Percentiles rank a stretch among this genome's conserved stretches.
phyloP scores from a whole-genome alignment of 2,797 vertebrate genomes.

The Galagoides demidoff region DNA sequence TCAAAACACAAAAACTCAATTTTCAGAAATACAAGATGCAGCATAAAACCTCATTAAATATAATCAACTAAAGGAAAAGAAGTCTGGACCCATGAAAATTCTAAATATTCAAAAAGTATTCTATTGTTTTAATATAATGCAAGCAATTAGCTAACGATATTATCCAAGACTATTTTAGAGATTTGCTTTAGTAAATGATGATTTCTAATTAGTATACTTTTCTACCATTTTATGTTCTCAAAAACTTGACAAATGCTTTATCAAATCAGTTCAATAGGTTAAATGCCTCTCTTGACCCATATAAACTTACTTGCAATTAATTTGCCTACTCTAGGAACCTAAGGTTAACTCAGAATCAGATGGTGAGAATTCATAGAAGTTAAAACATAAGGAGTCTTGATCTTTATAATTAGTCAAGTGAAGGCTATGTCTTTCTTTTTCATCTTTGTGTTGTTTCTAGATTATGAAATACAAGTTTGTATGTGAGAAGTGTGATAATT shows the following conservation, averaged over 20 bases:
- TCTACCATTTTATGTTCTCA: neutral
- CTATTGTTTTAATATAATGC: neutral
- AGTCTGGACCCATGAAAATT: slow-evolving; percentile 14
- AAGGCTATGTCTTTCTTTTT: neutral
- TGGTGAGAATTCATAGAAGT: neutral
- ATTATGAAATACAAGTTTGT: neutral
- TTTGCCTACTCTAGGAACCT: neutral
- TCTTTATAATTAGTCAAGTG: neutral
- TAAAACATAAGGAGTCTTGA: neutral
- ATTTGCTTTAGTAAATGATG: neutral
- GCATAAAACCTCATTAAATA: slow-evolving; percentile 18
- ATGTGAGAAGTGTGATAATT: neutral
- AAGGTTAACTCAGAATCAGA: slow-evolving; percentile 1
- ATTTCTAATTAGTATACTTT: slow-evolving; percentile 11
- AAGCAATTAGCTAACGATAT: neutral
- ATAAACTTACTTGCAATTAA: neutral
- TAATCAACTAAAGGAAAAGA: neutral
- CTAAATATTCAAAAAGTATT: slow-evolving; percentile 31
- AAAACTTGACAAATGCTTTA: slow-evolving; percentile 8
- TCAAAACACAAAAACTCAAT: neutral
- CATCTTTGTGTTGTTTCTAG: neutral
- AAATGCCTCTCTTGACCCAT: neutral
- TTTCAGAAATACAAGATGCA: neutral
- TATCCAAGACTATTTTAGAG: neutral
- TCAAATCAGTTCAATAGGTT: slow-evolving; percentile 22